Conservation (phyloP, 2,113 vertebrate genomes). For the Pycnonotus jocosus region DNA sequence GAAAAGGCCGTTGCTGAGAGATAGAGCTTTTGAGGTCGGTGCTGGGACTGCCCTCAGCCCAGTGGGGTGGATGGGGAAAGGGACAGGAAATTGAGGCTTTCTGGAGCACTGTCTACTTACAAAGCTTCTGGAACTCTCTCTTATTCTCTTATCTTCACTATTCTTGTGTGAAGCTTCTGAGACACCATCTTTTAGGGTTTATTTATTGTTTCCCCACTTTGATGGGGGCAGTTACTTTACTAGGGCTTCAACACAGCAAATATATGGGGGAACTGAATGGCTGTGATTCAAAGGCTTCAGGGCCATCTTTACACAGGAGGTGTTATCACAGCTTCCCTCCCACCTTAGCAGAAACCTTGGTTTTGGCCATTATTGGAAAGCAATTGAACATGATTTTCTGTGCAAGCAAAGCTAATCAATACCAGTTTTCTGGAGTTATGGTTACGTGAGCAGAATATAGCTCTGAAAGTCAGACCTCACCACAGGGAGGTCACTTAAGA, state of each 20-base stretch:
- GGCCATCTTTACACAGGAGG: neutral
- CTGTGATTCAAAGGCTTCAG: neutral
- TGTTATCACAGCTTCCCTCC: neutral
- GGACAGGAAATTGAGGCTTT: neutral
- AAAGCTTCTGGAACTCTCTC: neutral
- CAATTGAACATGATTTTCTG: neutral
- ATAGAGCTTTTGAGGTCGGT: neutral
- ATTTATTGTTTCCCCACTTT: neutral
- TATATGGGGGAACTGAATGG: neutral
- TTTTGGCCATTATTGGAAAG: neutral
- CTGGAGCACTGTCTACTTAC: neutral
- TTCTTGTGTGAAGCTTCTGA: neutral
- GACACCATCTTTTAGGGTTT: neutral
- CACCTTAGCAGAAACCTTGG: neutral
- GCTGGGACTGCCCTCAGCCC: neutral
- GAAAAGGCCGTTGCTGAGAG: neutral
- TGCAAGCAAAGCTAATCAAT: neutral
- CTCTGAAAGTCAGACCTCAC: neutral
- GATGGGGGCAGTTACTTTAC: neutral
- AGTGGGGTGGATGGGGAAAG: neutral
- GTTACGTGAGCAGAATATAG: neutral
- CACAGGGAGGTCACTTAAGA: rapidly evolving
- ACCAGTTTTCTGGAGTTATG: neutral
- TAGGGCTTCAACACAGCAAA: neutral
- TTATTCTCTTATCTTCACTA: neutral